Base-by-base conservation (phyloP, 2,797 vertebrate species). In the Hydrolagus colliei region DNA sequence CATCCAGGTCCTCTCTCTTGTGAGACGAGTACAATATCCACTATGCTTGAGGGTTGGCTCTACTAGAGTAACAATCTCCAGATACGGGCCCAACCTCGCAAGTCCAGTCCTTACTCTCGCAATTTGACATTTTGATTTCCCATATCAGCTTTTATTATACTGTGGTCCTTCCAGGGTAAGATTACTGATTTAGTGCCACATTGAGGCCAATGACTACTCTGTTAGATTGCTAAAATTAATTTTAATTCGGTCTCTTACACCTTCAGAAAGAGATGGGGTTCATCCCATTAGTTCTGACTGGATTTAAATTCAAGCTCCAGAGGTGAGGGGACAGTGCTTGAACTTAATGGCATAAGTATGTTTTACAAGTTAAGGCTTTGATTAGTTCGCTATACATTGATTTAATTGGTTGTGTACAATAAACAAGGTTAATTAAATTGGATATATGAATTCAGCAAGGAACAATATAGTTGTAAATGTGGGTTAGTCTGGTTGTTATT, bases 231-330 rank as follows among this genome's bases (percentile, higher is more conserved):
- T 41, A 61, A 77, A 20, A 61, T 9, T 71, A 9, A 18, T 84
- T 71, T 84, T 10, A 52, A 5, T n/a, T 52, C 11, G 4, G 9
- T 52, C 8, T 71, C 41, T 52, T 52, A 52, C 41, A 6, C 41
- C 41, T 84, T 84, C 63, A 20, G 79, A 67, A 65, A 71, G 65
- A 18, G 78, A n/a, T 35, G n/a, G 41, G 32, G 41, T 84, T 68
- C 32, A 41, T 68, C n/a, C 2, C 65, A 84, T n/a, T 35, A 41
- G 14, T 71, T 35, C 71, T 27, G 62, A 8, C 32, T 82, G 79
- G 41, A 82, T 82, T 82, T 9, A 41, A 32, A 41, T 14, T 16
- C 63, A 41, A 16, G 52, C 68, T 35, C 27, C 11, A 68, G 22
- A 18, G 35, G 14, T 71, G 52, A 59, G 41, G 59, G 41, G 18